Conservation (phyloP, 2,797 vertebrate species). For the Knipowitschia caucasica region DNA sequence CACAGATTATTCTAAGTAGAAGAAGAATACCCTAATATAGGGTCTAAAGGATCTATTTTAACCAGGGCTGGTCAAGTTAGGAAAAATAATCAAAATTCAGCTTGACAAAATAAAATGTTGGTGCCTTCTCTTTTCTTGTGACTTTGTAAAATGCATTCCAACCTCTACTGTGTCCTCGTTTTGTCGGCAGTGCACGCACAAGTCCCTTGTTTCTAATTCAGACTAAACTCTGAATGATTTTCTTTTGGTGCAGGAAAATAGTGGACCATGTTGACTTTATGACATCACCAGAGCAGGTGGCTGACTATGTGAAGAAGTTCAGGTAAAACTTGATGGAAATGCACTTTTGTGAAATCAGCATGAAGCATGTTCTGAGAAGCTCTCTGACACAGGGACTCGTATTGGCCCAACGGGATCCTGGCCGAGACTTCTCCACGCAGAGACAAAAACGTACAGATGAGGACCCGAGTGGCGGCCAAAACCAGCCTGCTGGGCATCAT, state of each 20-base stretch:
- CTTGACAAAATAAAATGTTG: too few species aligned
- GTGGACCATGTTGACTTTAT: slow-evolving; percentile 97
- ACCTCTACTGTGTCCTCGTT: too few species aligned
- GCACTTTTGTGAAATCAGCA: background rate
- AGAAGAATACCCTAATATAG: too few species aligned
- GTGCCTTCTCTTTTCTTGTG: too few species aligned
- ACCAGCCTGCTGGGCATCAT: slow-evolving; percentile 94
- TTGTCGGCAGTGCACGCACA: too few species aligned
- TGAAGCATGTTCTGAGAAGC: background rate
- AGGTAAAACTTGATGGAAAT: slow-evolving; percentile 72
- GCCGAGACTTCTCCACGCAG: slow-evolving; percentile 88
- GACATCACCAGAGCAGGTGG: slow-evolving; percentile 97
- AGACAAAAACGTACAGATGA: slow-evolving; percentile 93
- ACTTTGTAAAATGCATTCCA: too few species aligned
- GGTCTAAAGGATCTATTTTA: too few species aligned
- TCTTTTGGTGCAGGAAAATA: slow-evolving; percentile 86
- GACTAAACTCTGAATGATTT: background rate
- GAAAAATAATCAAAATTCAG: too few species aligned
- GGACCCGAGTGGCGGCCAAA: slow-evolving; percentile 93
- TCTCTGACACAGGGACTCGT: slow-evolving; percentile 83
- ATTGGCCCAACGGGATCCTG: slow-evolving; percentile 98
- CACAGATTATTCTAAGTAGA: too few species aligned
- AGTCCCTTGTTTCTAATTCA: too few species aligned
- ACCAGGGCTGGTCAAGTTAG: too few species aligned
- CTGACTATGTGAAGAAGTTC: slow-evolving; percentile 96